Percentiles rank a stretch among this genome's conserved stretches.
Conservation (phyloP, 2,113 vertebrate species). For the Myiagra hebetior region DNA sequence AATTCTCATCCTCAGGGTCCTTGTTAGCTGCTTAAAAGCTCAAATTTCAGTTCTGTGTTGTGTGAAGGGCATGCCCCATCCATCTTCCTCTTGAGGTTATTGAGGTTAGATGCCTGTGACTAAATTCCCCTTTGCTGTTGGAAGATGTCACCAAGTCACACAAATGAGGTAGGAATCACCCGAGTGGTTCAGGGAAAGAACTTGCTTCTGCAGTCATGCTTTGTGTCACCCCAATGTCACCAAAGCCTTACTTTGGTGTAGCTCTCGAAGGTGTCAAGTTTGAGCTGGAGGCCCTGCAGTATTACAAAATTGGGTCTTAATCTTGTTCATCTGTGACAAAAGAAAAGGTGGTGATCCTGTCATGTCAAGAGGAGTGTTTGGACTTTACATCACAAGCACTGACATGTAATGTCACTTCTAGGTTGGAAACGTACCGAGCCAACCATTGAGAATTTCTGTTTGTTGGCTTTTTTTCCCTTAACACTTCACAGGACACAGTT, state of each 20-base stretch:
- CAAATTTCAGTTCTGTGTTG: neutral
- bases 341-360: neutral
- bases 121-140: neutral
- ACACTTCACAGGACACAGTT: neutral
- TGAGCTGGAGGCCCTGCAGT: neutral
- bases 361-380: neutral
- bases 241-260: neutral
- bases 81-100: neutral
- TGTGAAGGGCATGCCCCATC: neutral
- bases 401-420: neutral
- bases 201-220: neutral
- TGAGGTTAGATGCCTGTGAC: neutral
- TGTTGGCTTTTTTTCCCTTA: neutral
- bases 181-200: neutral
- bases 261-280: neutral
- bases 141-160: neutral
- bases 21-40: neutral
- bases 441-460: neutral
- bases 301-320: neutral
- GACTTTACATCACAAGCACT: accelerated
- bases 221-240: neutral
- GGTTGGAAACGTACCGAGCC: neutral
- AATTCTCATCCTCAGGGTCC: neutral
- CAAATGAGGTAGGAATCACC: neutral
- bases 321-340: neutral